These are phyloP conservation scores for Thecophora atra DNA, from an alignment of 2,888 invertebrate species.

Conservation along the genomic window DNA sequence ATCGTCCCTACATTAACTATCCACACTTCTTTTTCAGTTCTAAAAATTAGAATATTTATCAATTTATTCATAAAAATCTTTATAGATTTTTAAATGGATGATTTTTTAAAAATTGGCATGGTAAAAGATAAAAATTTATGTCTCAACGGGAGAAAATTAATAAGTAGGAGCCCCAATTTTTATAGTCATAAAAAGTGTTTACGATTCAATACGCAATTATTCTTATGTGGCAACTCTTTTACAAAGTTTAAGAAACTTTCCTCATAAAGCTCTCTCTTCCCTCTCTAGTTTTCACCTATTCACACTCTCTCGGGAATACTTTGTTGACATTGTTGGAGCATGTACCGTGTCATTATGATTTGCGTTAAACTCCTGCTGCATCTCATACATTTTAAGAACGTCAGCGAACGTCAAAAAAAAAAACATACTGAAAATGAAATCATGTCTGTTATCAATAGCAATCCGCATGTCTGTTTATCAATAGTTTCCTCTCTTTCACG, in stretches of 20 bases:
- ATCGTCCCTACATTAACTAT: no score
- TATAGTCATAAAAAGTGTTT: neutral
- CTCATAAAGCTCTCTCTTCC: neutral
- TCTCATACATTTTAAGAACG: neutral
- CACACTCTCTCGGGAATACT: neutral
- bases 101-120: no score
- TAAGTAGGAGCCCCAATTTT: no score
- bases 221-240: neutral
- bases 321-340: neutral
- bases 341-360: neutral
- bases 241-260: neutral
- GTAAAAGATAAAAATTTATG: no score
- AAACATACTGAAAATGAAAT: neutral
- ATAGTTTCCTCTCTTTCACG: constrained; percentile 11
- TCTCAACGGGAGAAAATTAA: no score
- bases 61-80: no score
- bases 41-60: no score
- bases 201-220: neutral
- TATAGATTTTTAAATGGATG: no score
- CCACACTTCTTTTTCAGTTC: no score
- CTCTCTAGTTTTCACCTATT: neutral
- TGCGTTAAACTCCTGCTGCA: neutral
- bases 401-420: neutral
- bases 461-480: neutral
- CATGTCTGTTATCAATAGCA: neutral